Evolutionary conservation across 1,140 invertebrate species (phyloP).

Genomic region (Planococcus citri): DNA sequence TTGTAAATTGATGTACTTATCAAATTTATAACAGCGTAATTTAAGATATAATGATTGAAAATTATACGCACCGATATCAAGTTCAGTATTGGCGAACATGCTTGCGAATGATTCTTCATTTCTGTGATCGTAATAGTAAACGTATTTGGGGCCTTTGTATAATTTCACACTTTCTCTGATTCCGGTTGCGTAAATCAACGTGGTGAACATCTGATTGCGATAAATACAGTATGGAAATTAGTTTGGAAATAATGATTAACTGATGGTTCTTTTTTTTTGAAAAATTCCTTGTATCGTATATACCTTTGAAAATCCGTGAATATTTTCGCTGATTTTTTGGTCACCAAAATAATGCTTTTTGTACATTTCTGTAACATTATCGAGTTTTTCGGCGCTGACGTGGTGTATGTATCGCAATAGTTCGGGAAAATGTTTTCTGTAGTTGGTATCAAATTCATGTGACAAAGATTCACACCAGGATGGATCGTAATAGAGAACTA

Average conservation of each 20-base stretch:
- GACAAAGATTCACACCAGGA: no score
- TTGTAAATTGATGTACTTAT: no score
- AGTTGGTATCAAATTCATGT: constrained; percentile 1
- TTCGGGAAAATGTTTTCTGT: neutral
- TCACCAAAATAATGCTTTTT: neutral
- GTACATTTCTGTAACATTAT: neutral
- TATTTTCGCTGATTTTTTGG: neutral
- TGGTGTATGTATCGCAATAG: neutral
- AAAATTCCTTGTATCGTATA: no score
- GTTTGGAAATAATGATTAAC: no score
- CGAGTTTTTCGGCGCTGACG: neutral
- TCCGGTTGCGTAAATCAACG: no score
- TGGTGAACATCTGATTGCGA: no score
- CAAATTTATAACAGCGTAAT: no score
- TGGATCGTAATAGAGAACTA: no score
- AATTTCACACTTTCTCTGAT: neutral
- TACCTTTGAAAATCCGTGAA: neutral
- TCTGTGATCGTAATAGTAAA: neutral
- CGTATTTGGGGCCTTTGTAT: neutral
- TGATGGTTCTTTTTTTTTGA: no score
- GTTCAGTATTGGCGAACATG: neutral
- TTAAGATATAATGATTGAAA: no score
- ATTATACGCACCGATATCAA: no score
- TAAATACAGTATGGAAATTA: no score
- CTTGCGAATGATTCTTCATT: neutral